These are phyloP conservation scores for Polymixis flavicincta DNA, from an alignment of 2,888 invertebrate genomes.

Conservation along the genomic window DNA sequence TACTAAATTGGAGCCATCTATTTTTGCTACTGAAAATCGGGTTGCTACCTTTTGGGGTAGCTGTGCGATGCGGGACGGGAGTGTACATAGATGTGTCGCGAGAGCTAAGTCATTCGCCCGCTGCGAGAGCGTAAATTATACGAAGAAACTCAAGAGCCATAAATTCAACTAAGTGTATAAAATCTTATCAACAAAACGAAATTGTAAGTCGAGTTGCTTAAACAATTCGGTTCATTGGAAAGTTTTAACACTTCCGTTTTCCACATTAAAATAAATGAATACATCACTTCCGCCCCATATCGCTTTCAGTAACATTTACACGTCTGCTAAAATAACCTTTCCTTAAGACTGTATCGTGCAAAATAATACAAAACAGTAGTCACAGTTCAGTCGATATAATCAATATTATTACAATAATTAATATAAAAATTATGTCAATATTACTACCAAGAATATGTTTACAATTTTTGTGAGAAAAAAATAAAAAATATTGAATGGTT, in stretches of 20 bases:
- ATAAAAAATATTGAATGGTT: too few species aligned
- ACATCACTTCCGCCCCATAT: slow-evolving; percentile 55
- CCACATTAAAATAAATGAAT: slow-evolving; percentile 33
- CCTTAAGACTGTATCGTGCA: too few species aligned
- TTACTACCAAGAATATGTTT: too few species aligned
- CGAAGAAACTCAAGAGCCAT: neutral
- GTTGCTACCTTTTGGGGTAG: neutral
- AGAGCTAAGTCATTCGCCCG: neutral
- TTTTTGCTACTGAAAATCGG: too few species aligned
- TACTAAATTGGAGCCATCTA: neutral
- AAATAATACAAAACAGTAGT: too few species aligned
- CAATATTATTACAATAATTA: too few species aligned
- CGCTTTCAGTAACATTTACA: slow-evolving; percentile 45
- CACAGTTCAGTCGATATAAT: too few species aligned
- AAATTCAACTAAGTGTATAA: neutral
- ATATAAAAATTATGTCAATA: too few species aligned
- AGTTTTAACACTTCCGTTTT: slow-evolving; percentile 19
- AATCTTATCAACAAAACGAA: neutral
- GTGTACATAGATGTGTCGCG: neutral
- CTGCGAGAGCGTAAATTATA: neutral
- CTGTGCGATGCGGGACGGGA: neutral
- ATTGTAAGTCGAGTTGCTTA: neutral
- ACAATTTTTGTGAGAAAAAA: too few species aligned
- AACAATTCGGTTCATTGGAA: neutral
- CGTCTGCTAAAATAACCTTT: slow-evolving; percentile 47